Evolutionary conservation across 2,113 vertebrate genomes (phyloP), one percentile per base, ranked within the genome.

Genomic region (Oostethus manadensis): DNA sequence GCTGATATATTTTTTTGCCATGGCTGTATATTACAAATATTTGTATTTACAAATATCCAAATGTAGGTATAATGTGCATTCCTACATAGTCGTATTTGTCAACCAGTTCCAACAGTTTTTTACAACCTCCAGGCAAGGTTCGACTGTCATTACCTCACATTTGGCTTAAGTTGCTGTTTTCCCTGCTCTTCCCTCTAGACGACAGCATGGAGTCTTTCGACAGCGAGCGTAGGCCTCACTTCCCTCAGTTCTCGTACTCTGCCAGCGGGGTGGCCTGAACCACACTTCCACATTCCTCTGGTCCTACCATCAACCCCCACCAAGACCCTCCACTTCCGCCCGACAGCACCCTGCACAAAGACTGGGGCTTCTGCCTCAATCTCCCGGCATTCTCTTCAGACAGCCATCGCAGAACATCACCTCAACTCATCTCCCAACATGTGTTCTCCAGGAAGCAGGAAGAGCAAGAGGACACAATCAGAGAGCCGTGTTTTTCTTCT

Each of bases 241-340:
- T 98, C 84, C 95, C 94, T 50, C 94, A 98, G 89, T 98, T 99
- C 83, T 99, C 94, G 73, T 97, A 96, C 84, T 98, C 95, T 6
- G 94, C 95, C 84, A 97, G 94, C 62, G 94, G 95, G 85, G 96
- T 93, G 6, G 92, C 94, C 85, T 96, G 90, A 92, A 62, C 69
- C 71, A 93, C 91, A 29, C 88, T 92, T 68, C 49, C 62, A 56
- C 73, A 79, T 84, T 83, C 84, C 77, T 79, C 80, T 23, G 55
- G 66, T 75, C 81, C 71, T 66, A 48, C 66, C 69, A 58, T 70
- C 80, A 76, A 56, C 70, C 74, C 74, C 21, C 42, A n/a, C 22
- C 7, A 11, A 26, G 10, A 70, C 80, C 83, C 80, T 84, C 79
- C 83, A 87, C 35, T 38, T 55, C 18, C 83, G 70, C 84, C 74